Evolutionary conservation across 2,888 invertebrate species (phyloP).

Genomic region (Tetragnatha montana): DNA sequence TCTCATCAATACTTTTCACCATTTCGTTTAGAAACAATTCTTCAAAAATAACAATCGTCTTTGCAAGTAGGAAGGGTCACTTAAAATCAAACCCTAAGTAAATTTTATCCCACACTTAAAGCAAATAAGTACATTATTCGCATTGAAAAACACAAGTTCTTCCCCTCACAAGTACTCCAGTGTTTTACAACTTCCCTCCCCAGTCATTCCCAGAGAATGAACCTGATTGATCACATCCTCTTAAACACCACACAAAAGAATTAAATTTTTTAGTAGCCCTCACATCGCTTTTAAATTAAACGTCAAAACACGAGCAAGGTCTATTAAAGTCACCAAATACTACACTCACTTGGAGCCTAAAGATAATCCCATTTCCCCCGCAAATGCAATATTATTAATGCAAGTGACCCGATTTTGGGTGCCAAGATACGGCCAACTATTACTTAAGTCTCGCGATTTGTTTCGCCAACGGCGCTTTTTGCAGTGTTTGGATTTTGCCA

Average conservation of each 20-base stretch:
- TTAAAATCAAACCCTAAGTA: too few species aligned
- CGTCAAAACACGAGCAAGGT: background rate
- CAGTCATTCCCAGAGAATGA: too few species aligned
- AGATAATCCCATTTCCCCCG: conserved; percentile 8
- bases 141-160: too few species aligned
- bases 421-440: conserved; percentile 35
- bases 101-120: too few species aligned
- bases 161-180: too few species aligned
- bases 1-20: too few species aligned
- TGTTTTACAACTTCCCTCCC: too few species aligned
- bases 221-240: too few species aligned
- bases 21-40: too few species aligned
- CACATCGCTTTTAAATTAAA: background rate
- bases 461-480: conserved; percentile 1
- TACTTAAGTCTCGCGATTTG: background rate
- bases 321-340: conserved; percentile 12
- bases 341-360: conserved; percentile 14
- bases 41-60: too few species aligned
- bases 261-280: background rate
- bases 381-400: conserved; percentile 40
- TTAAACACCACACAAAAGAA: background rate
- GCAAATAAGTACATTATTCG: too few species aligned
- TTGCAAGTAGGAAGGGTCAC: too few species aligned
- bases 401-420: conserved; percentile 39
- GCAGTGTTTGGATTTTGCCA: conserved; percentile 29